Base-by-base conservation (phyloP, 2,797 vertebrate species). In the Tachyglossus aculeatus region DNA sequence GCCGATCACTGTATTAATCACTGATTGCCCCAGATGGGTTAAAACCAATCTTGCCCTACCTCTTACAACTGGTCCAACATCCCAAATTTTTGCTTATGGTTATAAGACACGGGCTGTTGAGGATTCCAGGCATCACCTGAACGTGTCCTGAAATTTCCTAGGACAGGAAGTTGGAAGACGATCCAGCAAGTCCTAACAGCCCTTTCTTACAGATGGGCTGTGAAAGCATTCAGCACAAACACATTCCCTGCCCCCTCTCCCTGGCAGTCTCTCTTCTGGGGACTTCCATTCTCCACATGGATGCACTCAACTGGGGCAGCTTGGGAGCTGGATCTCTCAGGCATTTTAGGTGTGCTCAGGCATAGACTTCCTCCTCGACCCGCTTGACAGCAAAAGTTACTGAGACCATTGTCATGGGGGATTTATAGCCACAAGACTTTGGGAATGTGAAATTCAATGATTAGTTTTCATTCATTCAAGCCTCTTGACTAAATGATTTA, bases 401-500 rank as follows among this genome's bases (percentile, higher is more conserved):
- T 64, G 60, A 13, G 40, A 36, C 77, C 53, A 36, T 69, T 61
- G 65, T 15, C 47, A 33, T 64, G 67, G 64, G 57, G 77, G 59
- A 82, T 80, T 61, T 80, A 66, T 14, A 22, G 70, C 12, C 47
- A 70, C 11, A 41, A 33, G 62, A 63, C 81, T 67, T 33, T 43
- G 45, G 72, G 78, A 75, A 82, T 33, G 67, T 1, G 9, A 66
- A 47, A 56, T 47, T 38, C 24, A 59, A 56, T 40, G 71, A 83
- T 37, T 79, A 67, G 52, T 79, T 82, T 84, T 83, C 68, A 69
- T 83, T 80, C 72, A 44, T 63, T 78, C 45, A 25, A 51, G 71
- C 57, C 66, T 67, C 75, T 76, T 0, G 0, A 52, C 50, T 62
- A 40, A 60, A 43, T 81, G 81, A 86, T 82, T 84, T 80, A 77